These are phyloP conservation scores for Peucedramus taeniatus DNA, from an alignment of 2,113 vertebrate genomes.

Conservation along the genomic window DNA sequence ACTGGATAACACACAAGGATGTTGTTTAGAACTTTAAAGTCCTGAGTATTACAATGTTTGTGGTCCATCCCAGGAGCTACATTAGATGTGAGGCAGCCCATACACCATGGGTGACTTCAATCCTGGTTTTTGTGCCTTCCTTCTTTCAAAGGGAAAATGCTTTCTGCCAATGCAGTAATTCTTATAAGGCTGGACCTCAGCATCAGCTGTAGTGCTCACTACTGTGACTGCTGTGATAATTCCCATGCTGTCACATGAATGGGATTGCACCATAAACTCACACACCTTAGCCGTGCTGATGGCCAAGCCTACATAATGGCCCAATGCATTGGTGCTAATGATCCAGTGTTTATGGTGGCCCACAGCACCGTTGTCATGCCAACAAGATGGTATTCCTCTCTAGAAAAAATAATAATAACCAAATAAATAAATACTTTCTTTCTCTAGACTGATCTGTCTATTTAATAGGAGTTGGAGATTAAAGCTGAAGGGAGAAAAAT, in stretches of 20 bases:
- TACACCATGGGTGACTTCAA: not conserved
- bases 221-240: constrained; percentile 32
- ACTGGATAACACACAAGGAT: not conserved
- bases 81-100: not conserved
- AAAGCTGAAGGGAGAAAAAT: not conserved
- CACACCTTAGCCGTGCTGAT: constrained; percentile 24
- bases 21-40: not conserved
- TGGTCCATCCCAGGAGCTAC: not conserved
- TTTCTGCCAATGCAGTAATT: not conserved
- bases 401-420: constrained; percentile 35
- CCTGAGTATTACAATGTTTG: fast-evolving
- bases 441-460: not conserved
- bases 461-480: constrained; percentile 12
- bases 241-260: not conserved
- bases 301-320: constrained; percentile 27
- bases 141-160: not conserved
- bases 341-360: constrained; percentile 55
- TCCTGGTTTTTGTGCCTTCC: not conserved
- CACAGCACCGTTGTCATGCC: constrained; percentile 36
- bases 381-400: constrained; percentile 1
- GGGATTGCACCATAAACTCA: constrained; percentile 47
- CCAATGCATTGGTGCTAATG: constrained; percentile 32
- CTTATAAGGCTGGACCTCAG: not conserved
- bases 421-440: constrained; percentile 54
- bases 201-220: not conserved